Base-by-base conservation (phyloP, 2,888 invertebrate genomes). In the Callinectes sapidus region DNA sequence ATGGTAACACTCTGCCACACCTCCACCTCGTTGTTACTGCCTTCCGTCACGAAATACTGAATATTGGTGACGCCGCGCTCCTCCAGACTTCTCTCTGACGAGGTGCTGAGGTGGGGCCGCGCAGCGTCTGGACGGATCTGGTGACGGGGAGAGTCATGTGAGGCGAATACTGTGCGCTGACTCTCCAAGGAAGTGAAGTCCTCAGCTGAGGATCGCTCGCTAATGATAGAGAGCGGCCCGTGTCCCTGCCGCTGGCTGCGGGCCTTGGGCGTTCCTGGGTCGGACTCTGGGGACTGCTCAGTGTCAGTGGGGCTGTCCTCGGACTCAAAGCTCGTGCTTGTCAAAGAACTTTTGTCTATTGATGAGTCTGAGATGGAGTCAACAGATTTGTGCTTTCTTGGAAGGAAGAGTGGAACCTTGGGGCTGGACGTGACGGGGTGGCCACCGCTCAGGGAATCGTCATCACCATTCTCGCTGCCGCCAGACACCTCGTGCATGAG, bases 401-500 rank as follows among this genome's bases (percentile, higher is more conserved):
- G 93, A 48, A 91, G 86, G 91, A 94, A 94, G 42, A 94, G 94
- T 42, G 93, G 91, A 23, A 92, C 91, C 71, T 92, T 93, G 23
- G 94, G 94, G 54, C 94, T 94, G 81, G 94, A 93, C 23, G 94
- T 93, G 55, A 89, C 92, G 16, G 94, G 90, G n/a, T 91, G 91
- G 32, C 93, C 94, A 35, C 92, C 93, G 89, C 89, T 93, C 18
- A 94, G 93, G 28, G 94, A 94, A 90, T 94, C 93, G 61, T 94
- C 94, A 35, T 94, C 94, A 28, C 94, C 94, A 96, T 96, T 94
- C 94, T 97, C 97, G 61, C 98, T 97, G 89, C 97, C 98, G 28
- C 98, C 95, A 14, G 95, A 98, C 1, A 98, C 98, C 95, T 98
- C 98, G 95, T 98, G 98, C 98, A 98, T 98, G 93, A 98, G 96